Evolutionary conservation across 2,888 invertebrate species (phyloP), one percentile per base, ranked within the genome.

Genomic region (Prostheceraeus crozeri): DNA sequence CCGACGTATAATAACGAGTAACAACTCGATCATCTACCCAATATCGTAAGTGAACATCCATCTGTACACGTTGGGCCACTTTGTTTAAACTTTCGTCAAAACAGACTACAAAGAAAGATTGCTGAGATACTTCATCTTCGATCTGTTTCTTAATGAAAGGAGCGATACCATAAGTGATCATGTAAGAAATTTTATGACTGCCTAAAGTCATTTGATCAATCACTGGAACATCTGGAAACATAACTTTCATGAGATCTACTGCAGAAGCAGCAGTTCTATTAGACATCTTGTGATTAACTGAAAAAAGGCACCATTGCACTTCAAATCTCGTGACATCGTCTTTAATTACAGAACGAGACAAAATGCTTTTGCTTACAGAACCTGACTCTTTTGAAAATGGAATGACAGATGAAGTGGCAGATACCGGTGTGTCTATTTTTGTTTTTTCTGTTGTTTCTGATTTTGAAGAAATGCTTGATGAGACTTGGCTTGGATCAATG

Each of bases 21-120:
- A 48, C 48, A 48, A 48, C 48, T 48, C 28, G 23, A 48, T 48
- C 48, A 19, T 48, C 48, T 8, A 48, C 48, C 48, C 48, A 48
- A 19, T 19, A 48, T 21, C 23, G 4, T 21, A 48, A n/a, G 28
- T 48, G 48, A 19, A 48, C 23, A 21, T 48, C 48, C 48, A 48
- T 48, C 19, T 48, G 48, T 6, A 23, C 48, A 19, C 23, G 14
- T 4, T 48, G 48, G 23, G 48, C 14, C 19, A 48, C 8, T 21
- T 48, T 48, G 28, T 48, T 48, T 3, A 48, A 30, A 21, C 19
- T 19, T 19, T 48, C 48, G n/a, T 48, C 48, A 48, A 48, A 48
- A 48, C 48, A 10, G 8, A 19, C 48, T 6, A 48, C 48, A 48
- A 48, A 48, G 23, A 21, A 23, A 48, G 48, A 30, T 10, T 25